A percentile compares a stretch with the other conserved stretches of the same genome.
phyloP scores from a whole-genome alignment of 2,113 vertebrate species.

The Anthoscopus minutus region DNA sequence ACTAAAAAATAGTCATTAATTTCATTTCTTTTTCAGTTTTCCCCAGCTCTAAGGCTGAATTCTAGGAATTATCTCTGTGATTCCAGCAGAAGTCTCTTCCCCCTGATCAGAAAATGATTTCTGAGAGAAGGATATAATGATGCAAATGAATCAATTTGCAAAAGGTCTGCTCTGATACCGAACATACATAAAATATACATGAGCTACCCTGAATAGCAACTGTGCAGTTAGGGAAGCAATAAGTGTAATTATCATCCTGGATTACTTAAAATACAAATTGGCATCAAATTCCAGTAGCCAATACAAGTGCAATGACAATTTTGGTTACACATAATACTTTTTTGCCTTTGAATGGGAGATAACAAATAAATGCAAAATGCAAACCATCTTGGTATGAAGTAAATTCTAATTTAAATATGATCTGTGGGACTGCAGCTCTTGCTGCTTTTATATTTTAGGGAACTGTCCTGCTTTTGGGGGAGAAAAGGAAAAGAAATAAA shows the following conservation, averaged over 20 bases:
- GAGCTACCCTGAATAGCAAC: conserved; percentile 16
- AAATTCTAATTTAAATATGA: neutral
- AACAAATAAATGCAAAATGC: neutral
- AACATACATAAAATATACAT: neutral
- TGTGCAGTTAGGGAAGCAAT: neutral
- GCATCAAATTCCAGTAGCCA: neutral
- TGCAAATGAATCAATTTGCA: conserved; percentile 41
- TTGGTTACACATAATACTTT: neutral
- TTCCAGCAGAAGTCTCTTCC: neutral
- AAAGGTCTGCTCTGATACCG: conserved; percentile 16
- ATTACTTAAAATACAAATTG: conserved; percentile 16
- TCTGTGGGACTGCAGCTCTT: neutral
- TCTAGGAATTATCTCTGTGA: neutral
- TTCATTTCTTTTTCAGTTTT: neutral
- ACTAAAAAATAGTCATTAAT: neutral
- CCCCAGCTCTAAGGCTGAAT: neutral
- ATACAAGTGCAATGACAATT: neutral
- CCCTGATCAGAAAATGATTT: neutral
- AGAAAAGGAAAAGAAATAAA: neutral
- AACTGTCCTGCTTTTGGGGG: neutral
- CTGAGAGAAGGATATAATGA: neutral
- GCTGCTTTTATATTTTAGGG: neutral
- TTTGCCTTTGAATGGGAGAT: neutral
- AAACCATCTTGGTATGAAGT: neutral
- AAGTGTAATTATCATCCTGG: neutral